Evolutionary conservation across 2,888 invertebrate species (phyloP), one percentile per base, ranked within the genome.

Genomic region (Anodontia alba): DNA sequence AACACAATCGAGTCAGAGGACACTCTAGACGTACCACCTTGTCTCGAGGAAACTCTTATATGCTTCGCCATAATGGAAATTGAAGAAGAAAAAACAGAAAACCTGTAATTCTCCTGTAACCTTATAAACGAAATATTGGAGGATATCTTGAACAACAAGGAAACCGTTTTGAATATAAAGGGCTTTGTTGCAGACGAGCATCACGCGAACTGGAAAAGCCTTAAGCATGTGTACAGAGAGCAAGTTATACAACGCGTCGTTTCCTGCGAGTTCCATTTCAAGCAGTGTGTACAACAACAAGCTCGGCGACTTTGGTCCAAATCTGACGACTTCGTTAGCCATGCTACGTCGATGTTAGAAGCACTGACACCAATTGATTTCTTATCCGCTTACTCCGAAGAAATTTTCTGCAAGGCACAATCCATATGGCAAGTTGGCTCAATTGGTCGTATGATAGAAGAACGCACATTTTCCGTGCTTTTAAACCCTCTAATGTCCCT

Each of bases 201-300:
- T 31, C 73, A 73, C 26, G 66, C 73, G 17, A 73, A 73, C 20
- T 73, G 73, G 73, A 73, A n/a, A n/a, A 46, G 66, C 17, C 42
- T 66, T 26, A 33, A 73, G 43, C 42, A 43, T 42, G 73, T 73
- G 26, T 73, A 43, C 66, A 43, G 73, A 5, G 3, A 29, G 42
- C 17, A 8, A 5, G 42, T 33, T 17, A 29, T 42, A 17, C 7
- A 38, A 5, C 42, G 36, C 42, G 29, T 31, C 23, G 62, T 67
- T 46, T 73, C 62, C 20, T 66, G 73, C 43, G 73, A 73, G 49
- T 73, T 73, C 66, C 73, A 73, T 29, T 73, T 29, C 29, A 73
- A 73, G 43, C 73, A 73, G 43, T 66, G 73, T 49, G 31, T 73
- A 1, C 66, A 73, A 23, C 10, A 66, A 49, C 43, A 73, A n/a